These are phyloP conservation scores for Peromyscus aztecus DNA, from an alignment of 2,797 vertebrate species.

Conservation along the genomic window DNA sequence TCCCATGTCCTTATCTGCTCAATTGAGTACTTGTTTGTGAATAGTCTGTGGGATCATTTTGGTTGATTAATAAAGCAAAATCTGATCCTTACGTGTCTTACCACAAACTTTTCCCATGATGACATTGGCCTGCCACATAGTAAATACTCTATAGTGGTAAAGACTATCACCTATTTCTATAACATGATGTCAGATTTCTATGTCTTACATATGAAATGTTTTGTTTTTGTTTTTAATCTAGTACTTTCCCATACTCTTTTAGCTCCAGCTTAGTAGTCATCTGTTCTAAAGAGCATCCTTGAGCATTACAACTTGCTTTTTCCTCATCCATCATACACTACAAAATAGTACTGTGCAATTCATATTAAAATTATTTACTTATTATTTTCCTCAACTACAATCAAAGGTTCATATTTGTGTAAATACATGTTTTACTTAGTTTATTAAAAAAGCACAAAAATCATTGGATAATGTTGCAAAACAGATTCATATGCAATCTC, in stretches of 20 bases:
- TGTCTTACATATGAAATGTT: background rate
- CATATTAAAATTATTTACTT: background rate
- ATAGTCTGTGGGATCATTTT: background rate
- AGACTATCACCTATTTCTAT: background rate
- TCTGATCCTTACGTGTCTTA: background rate
- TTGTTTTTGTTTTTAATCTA: background rate
- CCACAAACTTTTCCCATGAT: background rate
- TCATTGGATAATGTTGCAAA: conserved; percentile 8
- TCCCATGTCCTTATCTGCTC: background rate
- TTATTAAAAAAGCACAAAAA: background rate
- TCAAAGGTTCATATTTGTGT: background rate
- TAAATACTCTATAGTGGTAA: background rate
- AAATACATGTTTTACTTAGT: background rate
- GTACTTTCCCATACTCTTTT: background rate
- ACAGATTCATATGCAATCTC: background rate
- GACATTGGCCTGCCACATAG: background rate
- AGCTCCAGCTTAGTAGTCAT: background rate
- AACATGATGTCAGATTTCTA: background rate
- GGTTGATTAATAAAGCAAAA: background rate
- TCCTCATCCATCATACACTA: background rate
- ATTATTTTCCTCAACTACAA: background rate
- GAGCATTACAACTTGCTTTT: background rate
- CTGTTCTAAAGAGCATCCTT: background rate
- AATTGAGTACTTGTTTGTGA: background rate
- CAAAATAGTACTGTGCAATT: background rate